These are phyloP conservation scores for mouse (Mus musculus) DNA, from an alignment of 2,113 vertebrate genomes.

Conservation along the genomic window DNA sequence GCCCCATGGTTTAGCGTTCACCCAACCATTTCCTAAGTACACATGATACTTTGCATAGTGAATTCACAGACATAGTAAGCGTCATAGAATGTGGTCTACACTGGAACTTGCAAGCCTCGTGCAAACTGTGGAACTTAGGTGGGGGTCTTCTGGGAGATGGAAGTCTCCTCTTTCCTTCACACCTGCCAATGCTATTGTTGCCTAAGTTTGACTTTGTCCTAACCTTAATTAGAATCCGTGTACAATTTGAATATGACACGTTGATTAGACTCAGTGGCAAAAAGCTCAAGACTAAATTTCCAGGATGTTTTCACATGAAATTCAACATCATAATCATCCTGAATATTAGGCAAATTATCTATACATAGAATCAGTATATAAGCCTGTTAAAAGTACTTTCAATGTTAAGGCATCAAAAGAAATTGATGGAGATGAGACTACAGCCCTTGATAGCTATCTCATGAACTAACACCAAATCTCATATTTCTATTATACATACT, in stretches of 20 bases:
- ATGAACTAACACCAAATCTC: neutral
- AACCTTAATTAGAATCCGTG: neutral
- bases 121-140: neutral
- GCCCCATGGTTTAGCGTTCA: neutral
- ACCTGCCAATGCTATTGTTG: neutral
- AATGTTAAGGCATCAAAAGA: neutral
- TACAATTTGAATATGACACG: neutral
- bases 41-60: neutral
- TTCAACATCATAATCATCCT: neutral
- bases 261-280: neutral
- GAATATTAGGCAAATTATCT: neutral
- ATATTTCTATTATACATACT: neutral
- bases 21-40: neutral
- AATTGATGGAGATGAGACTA: neutral
- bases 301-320: neutral
- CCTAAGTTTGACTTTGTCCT: neutral
- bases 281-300: slow-evolving; percentile 43
- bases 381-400: neutral
- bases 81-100: neutral
- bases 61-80: neutral
- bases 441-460: neutral
- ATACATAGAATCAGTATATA: neutral
- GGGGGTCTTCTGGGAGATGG: neutral
- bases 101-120: neutral
- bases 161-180: neutral